Evolutionary conservation across 2,888 invertebrate genomes (phyloP), one percentile per base, ranked within the genome.

Genomic region (Apamea monoglypha): DNA sequence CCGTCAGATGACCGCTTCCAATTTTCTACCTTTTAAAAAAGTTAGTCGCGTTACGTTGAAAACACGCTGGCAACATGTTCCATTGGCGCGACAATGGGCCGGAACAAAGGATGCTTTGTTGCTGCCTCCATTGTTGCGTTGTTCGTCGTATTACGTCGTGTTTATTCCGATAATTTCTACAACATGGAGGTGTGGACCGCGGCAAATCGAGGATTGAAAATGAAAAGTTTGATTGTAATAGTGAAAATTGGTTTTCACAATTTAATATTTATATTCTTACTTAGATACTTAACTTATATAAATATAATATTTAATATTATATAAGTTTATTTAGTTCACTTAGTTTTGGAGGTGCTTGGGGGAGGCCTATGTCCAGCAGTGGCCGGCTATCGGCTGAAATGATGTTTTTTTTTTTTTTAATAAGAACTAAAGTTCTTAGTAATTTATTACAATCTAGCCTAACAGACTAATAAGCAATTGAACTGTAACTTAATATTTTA

Each of bases 41-140:
- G 87, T 89, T 85, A 87, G 82, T 74, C 78, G 25, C 59, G 78
- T 88, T 78, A 80, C 75, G 78, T 66, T 78, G 83, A 80, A 83
- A 88, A 86, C 85, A 85, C 84, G 88, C 88, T 85, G 69, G 80
- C 88, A 89, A 88, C 91, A 92, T 92, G 92, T 91, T 84, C 85
- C 78, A 66, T 68, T 68, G 79, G 73, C 64, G 83, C 82, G 81
- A 92, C 93, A 93, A 92, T 92, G 82, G 89, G 40, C 56, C 75
- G 88, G 89, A 90, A 92, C 92, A 93, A 93, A 90, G 87, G 87
- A 82, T 74, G 85, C 89, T 91, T 93, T 92, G 93, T 93, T 88
- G 71, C 85, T 73, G 74, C 61, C 68, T 75, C 89, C 76, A 92
- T 93, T 93, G 93, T 88, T 66, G 77, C 83, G 75, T 71, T 78